These are phyloP conservation scores for Caenorhabditis drosophilae DNA, from an alignment of 2,888 invertebrate species.

Conservation along the genomic window DNA sequence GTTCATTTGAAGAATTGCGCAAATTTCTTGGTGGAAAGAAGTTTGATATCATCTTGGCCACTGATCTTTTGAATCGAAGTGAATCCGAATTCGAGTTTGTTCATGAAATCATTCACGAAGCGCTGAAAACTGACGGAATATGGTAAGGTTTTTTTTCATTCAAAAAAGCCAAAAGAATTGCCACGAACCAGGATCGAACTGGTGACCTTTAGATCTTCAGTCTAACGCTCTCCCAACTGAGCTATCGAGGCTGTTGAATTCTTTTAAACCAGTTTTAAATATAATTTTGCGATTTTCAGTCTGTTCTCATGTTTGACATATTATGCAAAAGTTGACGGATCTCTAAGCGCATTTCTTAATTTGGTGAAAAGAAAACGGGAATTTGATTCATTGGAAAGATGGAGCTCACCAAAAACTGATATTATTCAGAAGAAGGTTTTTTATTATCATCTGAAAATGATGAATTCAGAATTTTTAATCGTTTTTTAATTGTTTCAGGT, in stretches of 20 bases:
- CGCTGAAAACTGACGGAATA: constrained; percentile 56
- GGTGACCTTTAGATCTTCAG: constrained; percentile 69
- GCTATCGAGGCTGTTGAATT: constrained; percentile 26
- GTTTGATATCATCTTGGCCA: constrained; percentile 64
- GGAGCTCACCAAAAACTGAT: constrained; percentile 50
- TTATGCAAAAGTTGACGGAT: constrained; percentile 57
- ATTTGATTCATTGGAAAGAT: constrained; percentile 60
- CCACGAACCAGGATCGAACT: constrained; percentile 68
- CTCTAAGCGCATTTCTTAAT: constrained; percentile 51
- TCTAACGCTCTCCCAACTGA: constrained; percentile 69
- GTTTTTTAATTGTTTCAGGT: constrained; percentile 15
- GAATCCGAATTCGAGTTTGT: constrained; percentile 52
- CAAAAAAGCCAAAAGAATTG: constrained; percentile 24
- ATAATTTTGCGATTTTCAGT: constrained; percentile 39
- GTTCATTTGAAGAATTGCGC: constrained; percentile 44
- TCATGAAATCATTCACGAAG: constrained; percentile 56
- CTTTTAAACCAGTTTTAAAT: background rate
- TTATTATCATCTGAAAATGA: background rate
- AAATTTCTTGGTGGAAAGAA: constrained; percentile 53
- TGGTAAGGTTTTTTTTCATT: constrained; percentile 44
- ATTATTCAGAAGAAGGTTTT: constrained; percentile 52
- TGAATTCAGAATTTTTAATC: background rate
- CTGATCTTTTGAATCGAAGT: constrained; percentile 57
- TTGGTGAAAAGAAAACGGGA: constrained; percentile 50
- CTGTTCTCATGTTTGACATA: constrained; percentile 58